phyloP scores from a whole-genome alignment of 1,140 invertebrate genomes.

The Aphelinus atriplicis region DNA sequence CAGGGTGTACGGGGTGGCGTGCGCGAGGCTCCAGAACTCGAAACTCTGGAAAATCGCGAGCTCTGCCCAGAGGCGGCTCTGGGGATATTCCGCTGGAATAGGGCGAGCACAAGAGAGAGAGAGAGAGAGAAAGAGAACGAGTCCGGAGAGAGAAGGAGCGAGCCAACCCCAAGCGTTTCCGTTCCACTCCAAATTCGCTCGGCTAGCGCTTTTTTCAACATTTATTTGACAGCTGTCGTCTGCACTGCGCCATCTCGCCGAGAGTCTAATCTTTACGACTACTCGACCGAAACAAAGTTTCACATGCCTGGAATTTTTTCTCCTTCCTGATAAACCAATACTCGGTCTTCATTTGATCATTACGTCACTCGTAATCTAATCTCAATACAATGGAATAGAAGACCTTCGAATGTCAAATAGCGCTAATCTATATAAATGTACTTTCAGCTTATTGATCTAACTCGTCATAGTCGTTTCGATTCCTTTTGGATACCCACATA shows the following conservation, averaged over 20 bases:
- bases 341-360: too few species aligned
- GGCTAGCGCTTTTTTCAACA: conserved; percentile 63
- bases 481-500: too few species aligned
- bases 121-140: not conserved
- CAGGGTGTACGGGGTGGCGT: not conserved
- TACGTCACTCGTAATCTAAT: too few species aligned
- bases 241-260: conserved; percentile 46
- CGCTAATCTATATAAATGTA: too few species aligned
- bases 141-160: not conserved
- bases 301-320: conserved; percentile 16
- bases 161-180: conserved; percentile 47
- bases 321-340: not conserved
- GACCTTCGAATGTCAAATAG: too few species aligned
- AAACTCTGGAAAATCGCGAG: conserved; percentile 55
- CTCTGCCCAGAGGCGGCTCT: conserved; percentile 50
- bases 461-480: too few species aligned
- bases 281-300: not conserved
- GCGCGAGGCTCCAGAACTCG: conserved; percentile 45
- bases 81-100: conserved; percentile 44
- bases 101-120: conserved; percentile 14
- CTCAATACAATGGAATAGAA: too few species aligned
- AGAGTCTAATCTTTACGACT: not conserved
- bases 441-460: too few species aligned
- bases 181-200: conserved; percentile 65
- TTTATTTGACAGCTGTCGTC: conserved; percentile 67